Conservation (phyloP, 2,888 invertebrate species). For the Chaitophorus viminalis region DNA sequence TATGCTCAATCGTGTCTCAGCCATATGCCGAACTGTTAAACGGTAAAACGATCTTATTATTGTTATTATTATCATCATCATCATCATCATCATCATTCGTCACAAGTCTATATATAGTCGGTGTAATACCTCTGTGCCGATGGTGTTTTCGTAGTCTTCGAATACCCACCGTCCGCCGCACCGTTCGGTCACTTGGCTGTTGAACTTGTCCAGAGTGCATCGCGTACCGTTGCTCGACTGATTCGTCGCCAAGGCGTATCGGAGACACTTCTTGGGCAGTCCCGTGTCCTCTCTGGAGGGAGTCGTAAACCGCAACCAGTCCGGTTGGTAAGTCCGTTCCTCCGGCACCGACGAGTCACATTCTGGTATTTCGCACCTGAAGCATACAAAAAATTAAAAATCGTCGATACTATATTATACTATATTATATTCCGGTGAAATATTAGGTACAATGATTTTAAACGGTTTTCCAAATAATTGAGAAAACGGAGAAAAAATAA, state of each 20-base stretch:
- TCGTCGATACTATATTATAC: too few species aligned
- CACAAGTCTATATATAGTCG: too few species aligned
- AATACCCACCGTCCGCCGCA: constrained; percentile 64
- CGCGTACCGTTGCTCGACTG: not conserved
- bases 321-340: constrained; percentile 52
- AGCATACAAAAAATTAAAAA: too few species aligned
- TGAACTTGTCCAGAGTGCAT: not conserved
- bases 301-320: constrained; percentile 63
- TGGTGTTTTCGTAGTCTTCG: constrained; percentile 72
- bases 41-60: too few species aligned
- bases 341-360: constrained; percentile 58
- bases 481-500: too few species aligned
- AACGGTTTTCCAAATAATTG: too few species aligned
- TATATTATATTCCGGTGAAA: too few species aligned
- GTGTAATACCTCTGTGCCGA: constrained; percentile 73
- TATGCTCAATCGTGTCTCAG: too few species aligned
- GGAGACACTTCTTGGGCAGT: not conserved
- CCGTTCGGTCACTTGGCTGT: constrained; percentile 65
- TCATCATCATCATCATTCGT: too few species aligned
- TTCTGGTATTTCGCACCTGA: constrained; percentile 63
- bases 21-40: too few species aligned
- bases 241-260: not conserved
- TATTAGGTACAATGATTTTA: too few species aligned
- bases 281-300: constrained; percentile 59
- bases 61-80: too few species aligned